These are phyloP conservation scores for Sycophaga agraensis DNA, from an alignment of 1,140 invertebrate species.

Conservation along the genomic window DNA sequence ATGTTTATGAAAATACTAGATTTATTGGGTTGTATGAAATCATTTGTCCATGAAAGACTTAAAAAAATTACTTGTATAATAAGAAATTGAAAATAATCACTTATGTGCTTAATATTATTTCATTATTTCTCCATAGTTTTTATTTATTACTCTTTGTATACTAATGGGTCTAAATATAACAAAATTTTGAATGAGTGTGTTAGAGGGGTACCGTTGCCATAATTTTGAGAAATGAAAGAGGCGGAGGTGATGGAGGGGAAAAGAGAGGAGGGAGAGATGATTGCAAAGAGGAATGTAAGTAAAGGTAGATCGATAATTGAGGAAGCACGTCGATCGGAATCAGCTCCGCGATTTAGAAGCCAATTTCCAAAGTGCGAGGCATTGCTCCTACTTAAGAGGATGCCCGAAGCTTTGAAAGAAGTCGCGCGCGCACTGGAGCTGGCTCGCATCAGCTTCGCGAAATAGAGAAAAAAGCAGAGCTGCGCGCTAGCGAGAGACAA, in stretches of 20 bases:
- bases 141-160: no score
- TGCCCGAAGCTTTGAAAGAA: neutral
- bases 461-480: neutral
- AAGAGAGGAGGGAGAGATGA: neutral
- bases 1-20: no score
- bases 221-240: neutral
- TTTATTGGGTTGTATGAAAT: no score
- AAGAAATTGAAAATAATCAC: no score
- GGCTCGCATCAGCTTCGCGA: no score
- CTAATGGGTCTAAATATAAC: no score
- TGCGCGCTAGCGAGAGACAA: neutral
- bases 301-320: slow-evolving; percentile 40
- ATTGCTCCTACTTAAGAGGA: slow-evolving; percentile 40
- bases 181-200: neutral
- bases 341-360: slow-evolving; percentile 41
- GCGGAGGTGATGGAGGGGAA: neutral
- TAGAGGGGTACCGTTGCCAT: no score
- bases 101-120: no score
- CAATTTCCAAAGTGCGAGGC: slow-evolving; percentile 50
- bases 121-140: no score
- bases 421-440: neutral
- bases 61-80: no score
- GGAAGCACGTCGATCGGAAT: slow-evolving; percentile 38
- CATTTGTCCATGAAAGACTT: no score
- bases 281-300: no score